Evolutionary conservation across 2,888 invertebrate species (phyloP).

Genomic region (Callimorpha dominula): DNA sequence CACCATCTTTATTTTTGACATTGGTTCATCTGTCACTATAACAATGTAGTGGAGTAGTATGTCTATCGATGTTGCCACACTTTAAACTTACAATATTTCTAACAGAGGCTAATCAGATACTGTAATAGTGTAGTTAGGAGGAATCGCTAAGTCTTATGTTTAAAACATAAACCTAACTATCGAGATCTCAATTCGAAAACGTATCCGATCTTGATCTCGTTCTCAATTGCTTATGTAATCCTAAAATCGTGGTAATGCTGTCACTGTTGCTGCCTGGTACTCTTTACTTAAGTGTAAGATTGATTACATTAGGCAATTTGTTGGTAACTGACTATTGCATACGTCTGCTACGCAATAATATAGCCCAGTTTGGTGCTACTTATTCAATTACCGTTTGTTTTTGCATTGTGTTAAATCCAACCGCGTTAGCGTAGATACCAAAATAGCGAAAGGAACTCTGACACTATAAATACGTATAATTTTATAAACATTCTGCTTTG

Average conservation of each 20-base stretch:
- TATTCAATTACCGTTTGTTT: not conserved
- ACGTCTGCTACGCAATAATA: not conserved
- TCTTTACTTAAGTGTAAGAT: conserved; percentile 38
- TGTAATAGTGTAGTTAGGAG: too few species aligned
- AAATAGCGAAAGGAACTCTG: not conserved
- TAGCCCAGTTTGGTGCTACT: not conserved
- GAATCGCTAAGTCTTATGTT: not conserved
- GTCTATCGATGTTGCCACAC: too few species aligned
- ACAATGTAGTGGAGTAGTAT: too few species aligned
- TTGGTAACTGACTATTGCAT: not conserved
- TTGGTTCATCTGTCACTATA: too few species aligned
- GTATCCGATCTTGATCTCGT: conserved; percentile 49
- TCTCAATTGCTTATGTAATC: conserved; percentile 8
- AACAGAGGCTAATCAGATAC: too few species aligned
- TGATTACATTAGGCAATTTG: not conserved
- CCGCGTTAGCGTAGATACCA: not conserved
- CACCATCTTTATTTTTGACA: too few species aligned
- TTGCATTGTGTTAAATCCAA: not conserved
- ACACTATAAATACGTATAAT: not conserved
- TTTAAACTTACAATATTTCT: too few species aligned
- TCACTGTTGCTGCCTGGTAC: conserved; percentile 31
- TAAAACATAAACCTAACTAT: too few species aligned
- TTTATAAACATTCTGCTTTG: too few species aligned
- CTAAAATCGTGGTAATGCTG: conserved; percentile 18
- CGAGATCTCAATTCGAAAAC: conserved; percentile 35